Evolutionary conservation across 2,797 vertebrate species (phyloP).

Genomic region (Rallus crepitans): DNA sequence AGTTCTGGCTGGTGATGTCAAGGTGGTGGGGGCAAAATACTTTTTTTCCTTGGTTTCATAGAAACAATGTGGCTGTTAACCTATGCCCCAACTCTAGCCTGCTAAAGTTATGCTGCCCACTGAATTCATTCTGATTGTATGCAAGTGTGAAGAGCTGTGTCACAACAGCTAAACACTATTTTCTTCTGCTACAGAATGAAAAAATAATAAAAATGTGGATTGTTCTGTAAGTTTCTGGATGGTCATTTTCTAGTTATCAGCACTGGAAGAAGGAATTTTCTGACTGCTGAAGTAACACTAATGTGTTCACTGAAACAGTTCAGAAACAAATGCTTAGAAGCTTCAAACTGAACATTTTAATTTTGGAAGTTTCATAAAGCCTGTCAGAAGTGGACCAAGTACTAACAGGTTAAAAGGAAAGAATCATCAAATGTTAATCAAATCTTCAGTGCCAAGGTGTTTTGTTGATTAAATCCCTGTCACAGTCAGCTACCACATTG

Average conservation of each 20-base stretch:
- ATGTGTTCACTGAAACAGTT: neutral
- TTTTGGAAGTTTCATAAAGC: neutral
- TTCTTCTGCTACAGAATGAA: neutral
- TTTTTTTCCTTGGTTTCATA: neutral
- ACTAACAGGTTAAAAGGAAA: neutral
- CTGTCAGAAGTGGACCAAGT: neutral
- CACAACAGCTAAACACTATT: neutral
- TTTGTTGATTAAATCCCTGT: slow-evolving; percentile 2
- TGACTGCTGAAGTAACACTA: neutral
- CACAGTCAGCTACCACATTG: neutral
- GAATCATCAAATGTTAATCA: neutral
- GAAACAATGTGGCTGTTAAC: neutral
- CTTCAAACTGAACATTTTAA: neutral
- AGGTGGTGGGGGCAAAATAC: neutral
- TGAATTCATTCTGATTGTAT: neutral
- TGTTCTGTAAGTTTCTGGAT: neutral
- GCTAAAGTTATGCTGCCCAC: neutral
- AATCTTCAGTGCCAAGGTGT: neutral
- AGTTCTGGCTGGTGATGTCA: neutral
- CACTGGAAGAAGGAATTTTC: neutral
- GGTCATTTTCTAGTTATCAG: neutral
- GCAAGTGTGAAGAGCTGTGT: neutral
- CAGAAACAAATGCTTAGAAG: neutral
- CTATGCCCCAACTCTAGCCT: neutral
- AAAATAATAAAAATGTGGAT: neutral